phyloP scores from a whole-genome alignment of 2,888 invertebrate genomes.

The Bedellia somnulentella region DNA sequence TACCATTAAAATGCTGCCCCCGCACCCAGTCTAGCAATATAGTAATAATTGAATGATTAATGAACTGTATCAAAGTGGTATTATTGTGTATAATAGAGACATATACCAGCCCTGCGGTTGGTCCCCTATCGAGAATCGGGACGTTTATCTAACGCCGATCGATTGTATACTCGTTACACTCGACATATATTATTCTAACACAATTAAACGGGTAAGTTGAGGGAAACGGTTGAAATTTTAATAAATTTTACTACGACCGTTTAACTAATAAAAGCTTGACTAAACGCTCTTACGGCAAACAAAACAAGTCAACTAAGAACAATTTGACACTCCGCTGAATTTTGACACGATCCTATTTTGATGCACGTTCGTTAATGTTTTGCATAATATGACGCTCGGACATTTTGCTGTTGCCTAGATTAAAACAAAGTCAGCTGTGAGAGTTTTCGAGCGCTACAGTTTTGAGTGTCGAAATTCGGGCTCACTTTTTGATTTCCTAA shows the following conservation, averaged over 20 bases:
- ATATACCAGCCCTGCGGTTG: slow-evolving; percentile 20
- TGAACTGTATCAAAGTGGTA: too few species aligned
- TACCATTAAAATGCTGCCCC: too few species aligned
- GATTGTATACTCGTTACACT: slow-evolving; percentile 23
- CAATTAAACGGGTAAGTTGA: slow-evolving; percentile 28
- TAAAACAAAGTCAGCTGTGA: slow-evolving; percentile 16
- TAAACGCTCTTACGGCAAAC: too few species aligned
- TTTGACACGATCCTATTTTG: slow-evolving; percentile 3
- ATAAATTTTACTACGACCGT: slow-evolving; percentile 12
- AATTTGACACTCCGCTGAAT: slow-evolving; percentile 4
- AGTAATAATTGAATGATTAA: slow-evolving; percentile 14
- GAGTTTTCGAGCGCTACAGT: slow-evolving; percentile 8
- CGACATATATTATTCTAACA: slow-evolving; percentile 26
- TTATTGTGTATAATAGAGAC: slow-evolving; percentile 32
- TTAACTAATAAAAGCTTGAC: too few species aligned
- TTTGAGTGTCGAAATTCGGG: slow-evolving; percentile 15
- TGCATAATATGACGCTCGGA: slow-evolving; percentile 18
- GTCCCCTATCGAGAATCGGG: slow-evolving; percentile 24
- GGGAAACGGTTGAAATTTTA: slow-evolving; percentile 13
- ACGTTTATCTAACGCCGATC: slow-evolving; percentile 33
- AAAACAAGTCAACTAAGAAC: too few species aligned
- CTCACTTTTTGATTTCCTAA: slow-evolving; percentile 16
- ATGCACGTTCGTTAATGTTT: slow-evolving; percentile 4
- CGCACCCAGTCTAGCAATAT: too few species aligned
- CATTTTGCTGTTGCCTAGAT: slow-evolving; percentile 11